Conservation (phyloP, 2,888 invertebrate genomes). For the Coecobrya sp. region DNA sequence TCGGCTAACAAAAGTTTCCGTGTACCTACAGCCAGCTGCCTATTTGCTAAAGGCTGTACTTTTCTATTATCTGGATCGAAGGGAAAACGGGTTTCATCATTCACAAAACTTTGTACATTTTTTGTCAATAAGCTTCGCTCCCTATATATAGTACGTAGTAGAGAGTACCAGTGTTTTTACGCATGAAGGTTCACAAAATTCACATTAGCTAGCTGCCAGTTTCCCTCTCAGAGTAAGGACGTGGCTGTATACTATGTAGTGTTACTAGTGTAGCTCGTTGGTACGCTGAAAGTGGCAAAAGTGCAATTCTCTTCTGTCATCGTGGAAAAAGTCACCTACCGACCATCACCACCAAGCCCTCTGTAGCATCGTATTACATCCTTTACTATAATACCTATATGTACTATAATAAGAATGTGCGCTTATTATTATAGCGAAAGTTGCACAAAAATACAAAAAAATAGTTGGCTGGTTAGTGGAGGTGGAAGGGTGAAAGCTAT, state of each 20-base stretch:
- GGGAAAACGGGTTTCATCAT: neutral
- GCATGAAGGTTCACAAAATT: slow-evolving; percentile 3
- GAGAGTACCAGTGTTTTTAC: slow-evolving; percentile 18
- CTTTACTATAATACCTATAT: neutral
- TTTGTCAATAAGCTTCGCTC: neutral
- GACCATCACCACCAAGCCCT: neutral
- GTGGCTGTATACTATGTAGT: no score
- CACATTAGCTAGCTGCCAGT: slow-evolving; percentile 22
- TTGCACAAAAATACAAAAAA: neutral
- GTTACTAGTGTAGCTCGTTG: no score
- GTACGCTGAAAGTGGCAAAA: slow-evolving; percentile 46
- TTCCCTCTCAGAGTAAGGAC: neutral
- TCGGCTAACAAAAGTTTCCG: neutral
- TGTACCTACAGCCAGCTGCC: neutral
- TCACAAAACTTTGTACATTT: neutral
- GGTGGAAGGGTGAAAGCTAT: neutral
- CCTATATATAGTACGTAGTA: neutral
- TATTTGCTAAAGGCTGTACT: neutral
- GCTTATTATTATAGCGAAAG: neutral
- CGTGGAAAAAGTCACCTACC: neutral
- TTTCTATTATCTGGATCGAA: neutral
- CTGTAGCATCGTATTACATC: slow-evolving; percentile 28
- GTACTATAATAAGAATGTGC: no score
- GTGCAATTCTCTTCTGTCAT: slow-evolving; percentile 16
- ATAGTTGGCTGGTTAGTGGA: neutral